Conservation (phyloP, 2,113 vertebrate genomes). For the Talpa occidentalis region DNA sequence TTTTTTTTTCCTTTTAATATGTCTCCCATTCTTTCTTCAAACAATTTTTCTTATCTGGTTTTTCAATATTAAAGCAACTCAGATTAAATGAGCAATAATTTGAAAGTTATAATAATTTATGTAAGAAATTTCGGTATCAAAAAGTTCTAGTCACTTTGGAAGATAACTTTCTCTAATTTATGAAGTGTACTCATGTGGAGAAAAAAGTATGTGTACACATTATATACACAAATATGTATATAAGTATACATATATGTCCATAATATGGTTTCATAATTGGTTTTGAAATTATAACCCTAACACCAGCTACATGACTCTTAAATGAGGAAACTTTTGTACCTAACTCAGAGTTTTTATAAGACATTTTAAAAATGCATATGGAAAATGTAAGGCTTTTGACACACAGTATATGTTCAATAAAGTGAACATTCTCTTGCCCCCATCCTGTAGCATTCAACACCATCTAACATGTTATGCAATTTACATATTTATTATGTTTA, state of each 20-base stretch:
- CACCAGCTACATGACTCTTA: not conserved
- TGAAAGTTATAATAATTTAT: not conserved
- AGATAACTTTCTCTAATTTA: not conserved
- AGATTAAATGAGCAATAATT: not conserved
- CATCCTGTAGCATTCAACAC: not conserved
- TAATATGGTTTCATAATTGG: not conserved
- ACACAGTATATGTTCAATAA: not conserved
- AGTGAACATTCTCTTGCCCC: not conserved
- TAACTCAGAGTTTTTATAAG: not conserved
- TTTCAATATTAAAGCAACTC: not conserved
- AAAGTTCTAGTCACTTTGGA: not conserved
- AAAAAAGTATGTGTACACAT: not conserved
- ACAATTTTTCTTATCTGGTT: constrained; percentile 2
- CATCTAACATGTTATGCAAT: not conserved
- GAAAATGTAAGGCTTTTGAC: not conserved
- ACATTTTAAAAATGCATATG: not conserved
- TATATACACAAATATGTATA: not conserved
- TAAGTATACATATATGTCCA: not conserved
- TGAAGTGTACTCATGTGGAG: not conserved
- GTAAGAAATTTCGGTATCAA: not conserved
- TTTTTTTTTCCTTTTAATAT: not conserved
- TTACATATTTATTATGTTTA: not conserved
- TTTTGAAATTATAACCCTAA: constrained; percentile 14
- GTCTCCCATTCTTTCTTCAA: not conserved
- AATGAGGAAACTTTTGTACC: not conserved